Conservation (phyloP, 37 sponge, comb jelly and placozoan species). For the Aplysina aerophoba region DNA sequence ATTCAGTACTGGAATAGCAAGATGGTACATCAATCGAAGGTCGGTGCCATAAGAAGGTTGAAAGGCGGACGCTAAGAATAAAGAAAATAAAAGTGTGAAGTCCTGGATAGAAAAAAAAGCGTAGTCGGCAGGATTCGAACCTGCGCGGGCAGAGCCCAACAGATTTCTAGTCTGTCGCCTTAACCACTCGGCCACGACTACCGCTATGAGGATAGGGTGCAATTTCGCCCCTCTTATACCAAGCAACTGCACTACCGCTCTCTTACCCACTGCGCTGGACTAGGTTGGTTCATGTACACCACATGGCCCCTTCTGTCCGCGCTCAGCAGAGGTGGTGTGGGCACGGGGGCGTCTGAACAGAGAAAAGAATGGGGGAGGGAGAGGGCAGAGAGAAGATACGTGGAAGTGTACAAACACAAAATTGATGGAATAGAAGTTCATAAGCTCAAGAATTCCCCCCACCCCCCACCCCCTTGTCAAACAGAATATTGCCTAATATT, state of each 20-base stretch:
- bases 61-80: too few relatives aligned
- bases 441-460: too few relatives aligned
- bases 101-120: constrained; percentile 13
- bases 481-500: too few relatives aligned
- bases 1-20: too few relatives aligned
- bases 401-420: too few relatives aligned
- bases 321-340: background rate
- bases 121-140: constrained; percentile 46
- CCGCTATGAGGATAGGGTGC: background rate
- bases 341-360: background rate
- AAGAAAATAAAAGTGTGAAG: too few relatives aligned
- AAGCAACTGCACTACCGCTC: too few relatives aligned
- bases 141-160: constrained; percentile 45
- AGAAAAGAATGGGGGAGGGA: constrained; percentile 45
- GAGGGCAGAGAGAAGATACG: background rate
- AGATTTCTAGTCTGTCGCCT: constrained; percentile 41
- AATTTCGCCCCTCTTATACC: background rate
- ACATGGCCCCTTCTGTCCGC: background rate
- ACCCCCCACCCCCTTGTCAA: too few relatives aligned
- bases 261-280: constrained; percentile 60
- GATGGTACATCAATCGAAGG: too few relatives aligned
- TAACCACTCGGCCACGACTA: constrained; percentile 45
- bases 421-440: too few relatives aligned
- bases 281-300: constrained; percentile 68
- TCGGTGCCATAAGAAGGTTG: too few relatives aligned